phyloP scores from a whole-genome alignment of 2,888 invertebrate genomes.

The Calephelis perditalis region DNA sequence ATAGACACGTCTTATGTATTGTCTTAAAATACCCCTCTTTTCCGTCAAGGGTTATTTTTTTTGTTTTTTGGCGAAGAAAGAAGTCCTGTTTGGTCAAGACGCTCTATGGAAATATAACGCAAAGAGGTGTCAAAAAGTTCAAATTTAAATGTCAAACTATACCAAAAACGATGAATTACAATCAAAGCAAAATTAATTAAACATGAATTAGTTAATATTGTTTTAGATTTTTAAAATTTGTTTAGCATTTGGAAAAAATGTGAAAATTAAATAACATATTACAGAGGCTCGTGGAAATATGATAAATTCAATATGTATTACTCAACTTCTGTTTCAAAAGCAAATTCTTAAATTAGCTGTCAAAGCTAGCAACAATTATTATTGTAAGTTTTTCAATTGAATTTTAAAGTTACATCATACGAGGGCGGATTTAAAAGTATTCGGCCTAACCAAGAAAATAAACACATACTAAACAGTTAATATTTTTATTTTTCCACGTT shows the following conservation, averaged over 20 bases:
- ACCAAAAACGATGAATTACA: background rate
- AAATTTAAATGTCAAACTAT: background rate
- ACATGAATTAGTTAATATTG: background rate
- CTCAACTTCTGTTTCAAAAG: slow-evolving; percentile 30
- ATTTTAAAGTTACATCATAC: background rate
- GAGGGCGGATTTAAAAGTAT: too few species aligned
- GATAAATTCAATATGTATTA: slow-evolving; percentile 49
- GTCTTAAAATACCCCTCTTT: too few species aligned
- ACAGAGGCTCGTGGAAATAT: slow-evolving; percentile 47
- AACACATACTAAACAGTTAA: too few species aligned
- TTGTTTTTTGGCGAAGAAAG: too few species aligned
- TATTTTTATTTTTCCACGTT: too few species aligned
- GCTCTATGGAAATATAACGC: too few species aligned
- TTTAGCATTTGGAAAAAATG: background rate
- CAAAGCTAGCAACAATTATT: background rate
- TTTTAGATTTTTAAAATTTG: slow-evolving; percentile 2
- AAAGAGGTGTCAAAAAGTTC: too few species aligned
- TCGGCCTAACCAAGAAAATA: too few species aligned
- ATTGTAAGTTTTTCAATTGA: background rate
- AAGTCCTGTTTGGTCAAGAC: too few species aligned
- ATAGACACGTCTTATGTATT: too few species aligned
- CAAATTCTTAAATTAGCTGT: slow-evolving; percentile 1
- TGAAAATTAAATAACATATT: slow-evolving; percentile 29
- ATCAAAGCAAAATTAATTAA: background rate
- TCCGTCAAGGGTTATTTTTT: too few species aligned